Evolutionary conservation across 2,888 invertebrate species (phyloP).

Genomic region (Spisula subtruncata): DNA sequence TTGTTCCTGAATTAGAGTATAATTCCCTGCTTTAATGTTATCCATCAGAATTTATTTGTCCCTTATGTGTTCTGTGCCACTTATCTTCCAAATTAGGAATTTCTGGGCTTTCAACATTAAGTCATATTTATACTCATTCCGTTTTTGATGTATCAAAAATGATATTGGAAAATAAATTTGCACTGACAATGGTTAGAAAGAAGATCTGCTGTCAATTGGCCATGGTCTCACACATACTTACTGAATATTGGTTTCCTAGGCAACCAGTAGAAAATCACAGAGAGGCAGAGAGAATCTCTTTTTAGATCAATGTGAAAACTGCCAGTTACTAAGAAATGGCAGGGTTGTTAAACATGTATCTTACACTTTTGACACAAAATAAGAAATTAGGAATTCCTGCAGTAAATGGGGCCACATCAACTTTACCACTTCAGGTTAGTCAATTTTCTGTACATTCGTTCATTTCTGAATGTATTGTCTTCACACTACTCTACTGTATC

Average conservation of each 20-base stretch:
- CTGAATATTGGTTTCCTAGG: conserved; percentile 77
- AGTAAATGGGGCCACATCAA: conserved; percentile 69
- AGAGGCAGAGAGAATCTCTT: conserved; percentile 68
- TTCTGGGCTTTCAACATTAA: neutral
- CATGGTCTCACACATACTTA: conserved; percentile 69
- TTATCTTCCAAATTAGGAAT: neutral
- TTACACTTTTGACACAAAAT: conserved; percentile 77
- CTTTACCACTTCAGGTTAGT: conserved; percentile 76
- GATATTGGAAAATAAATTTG: conserved; percentile 71
- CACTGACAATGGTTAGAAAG: conserved; percentile 62
- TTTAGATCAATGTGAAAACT: conserved; percentile 73
- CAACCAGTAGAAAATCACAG: conserved; percentile 77
- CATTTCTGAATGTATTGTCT: conserved; percentile 16
- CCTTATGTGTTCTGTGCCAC: neutral
- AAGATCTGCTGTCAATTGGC: conserved; percentile 67
- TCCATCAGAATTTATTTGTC: neutral
- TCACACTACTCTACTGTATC: neutral
- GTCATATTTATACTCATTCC: neutral
- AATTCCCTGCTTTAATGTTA: neutral
- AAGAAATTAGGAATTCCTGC: conserved; percentile 74
- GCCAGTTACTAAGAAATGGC: conserved; percentile 72
- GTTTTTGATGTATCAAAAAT: conserved; percentile 27
- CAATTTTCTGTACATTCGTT: conserved; percentile 32
- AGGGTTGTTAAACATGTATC: conserved; percentile 80
- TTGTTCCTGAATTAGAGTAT: neutral